Conservation (phyloP, 2,888 invertebrate species). For the Serrognathus titanus region DNA sequence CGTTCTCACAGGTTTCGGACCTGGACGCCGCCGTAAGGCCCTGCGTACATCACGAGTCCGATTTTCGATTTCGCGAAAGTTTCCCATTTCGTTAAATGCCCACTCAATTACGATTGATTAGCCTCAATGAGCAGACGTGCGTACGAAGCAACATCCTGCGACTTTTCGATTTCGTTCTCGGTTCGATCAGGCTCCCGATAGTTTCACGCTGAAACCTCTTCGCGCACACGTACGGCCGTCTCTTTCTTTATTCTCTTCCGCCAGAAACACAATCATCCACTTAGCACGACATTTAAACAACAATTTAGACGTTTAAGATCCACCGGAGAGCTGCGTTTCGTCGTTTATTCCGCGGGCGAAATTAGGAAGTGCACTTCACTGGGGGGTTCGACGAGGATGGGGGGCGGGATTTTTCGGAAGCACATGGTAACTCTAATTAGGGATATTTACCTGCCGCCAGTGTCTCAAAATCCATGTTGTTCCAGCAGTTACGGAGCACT, state of each 20-base stretch:
- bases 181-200: no score
- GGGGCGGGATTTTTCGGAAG: neutral
- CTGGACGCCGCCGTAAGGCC: no score
- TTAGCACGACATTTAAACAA: conserved; percentile 37
- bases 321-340: conserved; percentile 5
- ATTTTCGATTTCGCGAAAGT: no score
- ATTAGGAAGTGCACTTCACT: no score
- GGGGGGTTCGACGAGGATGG: neutral
- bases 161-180: no score
- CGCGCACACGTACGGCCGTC: neutral
- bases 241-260: conserved; percentile 20
- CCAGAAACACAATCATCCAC: conserved; percentile 39
- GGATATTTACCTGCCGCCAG: conserved; percentile 45
- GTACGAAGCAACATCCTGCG: no score
- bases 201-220: neutral
- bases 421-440: neutral
- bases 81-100: no score
- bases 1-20: no score
- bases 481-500: conserved; percentile 33
- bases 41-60: no score
- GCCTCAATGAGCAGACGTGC: no score
- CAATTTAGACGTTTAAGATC: conserved; percentile 32
- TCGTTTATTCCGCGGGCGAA: no score
- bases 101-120: no score
- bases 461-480: conserved; percentile 43